Evolutionary conservation across 2,797 vertebrate genomes (phyloP), one percentile per base, ranked within the genome.

Genomic region (Paramormyrops hopkinsi): DNA sequence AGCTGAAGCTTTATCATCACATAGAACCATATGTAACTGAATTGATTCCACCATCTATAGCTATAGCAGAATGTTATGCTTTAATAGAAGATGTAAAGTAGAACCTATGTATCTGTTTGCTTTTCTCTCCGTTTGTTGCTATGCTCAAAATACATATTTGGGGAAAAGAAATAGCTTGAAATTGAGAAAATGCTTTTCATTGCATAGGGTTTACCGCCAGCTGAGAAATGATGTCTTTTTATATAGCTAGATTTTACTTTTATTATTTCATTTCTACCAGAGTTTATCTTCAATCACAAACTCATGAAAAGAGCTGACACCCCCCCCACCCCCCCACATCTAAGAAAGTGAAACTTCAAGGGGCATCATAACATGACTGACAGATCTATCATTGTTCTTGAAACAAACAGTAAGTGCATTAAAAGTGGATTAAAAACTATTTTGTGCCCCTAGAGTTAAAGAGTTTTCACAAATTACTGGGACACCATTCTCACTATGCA

Each of bases 351-450:
- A 14, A 14, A 46, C 54, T 41, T 46, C n/a, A 88, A 65, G 46
- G 51, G 65, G 11, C 8, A 46, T 44, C 59, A 46, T 8, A 59
- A 86, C 69, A 54, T 90, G 69, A 82, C 41, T 84, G 87, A 85
- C 89, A 90, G 87, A 73, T 85, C 87, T 69, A 65, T 90, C 88
- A 73, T 86, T 90, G 87, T 54, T 88, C 73, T 25, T 51, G 59
- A 41, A 65, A 73, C 79, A 85, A 90, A 88, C 83, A 90, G 62
- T 12, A 84, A 86, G 59, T 17, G 59, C 84, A 53, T 56, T 86
- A 62, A 9, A 85, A 88, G 48, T 22, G 14, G 56, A 69, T 62
- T 33, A 87, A 87, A 46, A 88, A 22, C 59, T 53, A 37, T 88
- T 88, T 22, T 9, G 25, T 88, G 37, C 54, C 89, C 65, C 54